Evolutionary conservation across 37 sponge, comb jelly and placozoan genomes (phyloP).

Genomic region (Crambe crambe): DNA sequence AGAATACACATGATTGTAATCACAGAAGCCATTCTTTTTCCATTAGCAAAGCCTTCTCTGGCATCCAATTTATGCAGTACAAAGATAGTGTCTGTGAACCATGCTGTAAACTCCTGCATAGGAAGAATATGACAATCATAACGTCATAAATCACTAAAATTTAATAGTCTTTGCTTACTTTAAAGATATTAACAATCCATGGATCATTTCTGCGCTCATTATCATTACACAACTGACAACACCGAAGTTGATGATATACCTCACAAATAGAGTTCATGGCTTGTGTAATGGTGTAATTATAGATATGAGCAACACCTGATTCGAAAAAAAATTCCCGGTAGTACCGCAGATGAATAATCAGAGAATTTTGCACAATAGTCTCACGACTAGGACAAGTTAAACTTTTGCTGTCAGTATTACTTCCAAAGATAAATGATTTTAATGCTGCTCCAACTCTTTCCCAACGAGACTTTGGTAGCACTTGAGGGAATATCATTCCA

Average conservation of each 20-base stretch:
- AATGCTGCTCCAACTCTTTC: not conserved
- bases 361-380: not conserved
- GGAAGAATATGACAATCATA: not conserved
- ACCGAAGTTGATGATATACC: not conserved
- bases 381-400: not conserved
- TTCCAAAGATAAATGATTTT: not conserved
- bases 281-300: not conserved
- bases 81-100: not conserved
- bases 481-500: conserved; percentile 40
- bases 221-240: not conserved
- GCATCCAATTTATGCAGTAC: not conserved
- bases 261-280: not conserved
- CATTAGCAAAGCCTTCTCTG: not conserved
- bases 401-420: not conserved
- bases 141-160: not conserved
- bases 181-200: not conserved
- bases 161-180: conserved; percentile 1
- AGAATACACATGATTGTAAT: not conserved
- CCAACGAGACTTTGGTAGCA: not conserved
- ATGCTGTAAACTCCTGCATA: not conserved
- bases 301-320: not conserved
- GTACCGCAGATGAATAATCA: not conserved
- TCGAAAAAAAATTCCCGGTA: not conserved
- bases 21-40: conserved; percentile 11
- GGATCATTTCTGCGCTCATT: not conserved